phyloP scores from a whole-genome alignment of 2,888 invertebrate species.

The Byasa hedistus region DNA sequence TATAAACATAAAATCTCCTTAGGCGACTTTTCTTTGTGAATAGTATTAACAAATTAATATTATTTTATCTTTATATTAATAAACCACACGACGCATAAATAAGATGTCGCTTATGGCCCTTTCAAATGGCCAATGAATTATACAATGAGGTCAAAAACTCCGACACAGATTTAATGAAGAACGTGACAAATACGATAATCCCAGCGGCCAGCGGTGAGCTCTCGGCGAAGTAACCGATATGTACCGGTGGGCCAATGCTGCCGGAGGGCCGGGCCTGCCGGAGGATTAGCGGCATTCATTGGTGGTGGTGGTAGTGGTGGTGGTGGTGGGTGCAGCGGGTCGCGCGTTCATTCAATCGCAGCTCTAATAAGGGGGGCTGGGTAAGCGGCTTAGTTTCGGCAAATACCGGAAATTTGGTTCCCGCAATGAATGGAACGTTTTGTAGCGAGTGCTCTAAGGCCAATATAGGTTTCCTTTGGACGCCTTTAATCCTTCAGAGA shows the following conservation, averaged over 20 bases:
- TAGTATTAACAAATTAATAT: no score
- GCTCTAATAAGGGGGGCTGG: constrained; percentile 52
- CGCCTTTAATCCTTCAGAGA: constrained; percentile 17
- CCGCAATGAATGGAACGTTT: constrained; percentile 45
- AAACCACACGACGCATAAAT: no score
- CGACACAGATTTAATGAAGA: background rate
- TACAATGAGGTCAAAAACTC: no score
- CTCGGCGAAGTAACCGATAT: constrained; percentile 42
- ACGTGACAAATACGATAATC: background rate
- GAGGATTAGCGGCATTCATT: constrained; percentile 41
- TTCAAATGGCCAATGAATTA: no score
- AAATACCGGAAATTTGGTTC: constrained; percentile 56
- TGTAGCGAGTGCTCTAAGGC: constrained; percentile 19
- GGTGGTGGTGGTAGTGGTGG: constrained; percentile 37
- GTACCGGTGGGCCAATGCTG: constrained; percentile 44
- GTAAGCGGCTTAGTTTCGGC: constrained; percentile 61
- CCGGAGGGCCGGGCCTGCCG: constrained; percentile 31
- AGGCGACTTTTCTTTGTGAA: no score
- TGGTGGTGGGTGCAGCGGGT: constrained; percentile 36
- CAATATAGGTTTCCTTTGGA: constrained; percentile 21
- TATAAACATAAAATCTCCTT: no score
- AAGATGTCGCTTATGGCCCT: no score
- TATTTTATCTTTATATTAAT: no score
- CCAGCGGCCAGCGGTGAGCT: constrained; percentile 5
- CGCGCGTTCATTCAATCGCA: constrained; percentile 47